Evolutionary conservation across 2,797 vertebrate species (phyloP).

Genomic region (Xiphophorus birchmanni): DNA sequence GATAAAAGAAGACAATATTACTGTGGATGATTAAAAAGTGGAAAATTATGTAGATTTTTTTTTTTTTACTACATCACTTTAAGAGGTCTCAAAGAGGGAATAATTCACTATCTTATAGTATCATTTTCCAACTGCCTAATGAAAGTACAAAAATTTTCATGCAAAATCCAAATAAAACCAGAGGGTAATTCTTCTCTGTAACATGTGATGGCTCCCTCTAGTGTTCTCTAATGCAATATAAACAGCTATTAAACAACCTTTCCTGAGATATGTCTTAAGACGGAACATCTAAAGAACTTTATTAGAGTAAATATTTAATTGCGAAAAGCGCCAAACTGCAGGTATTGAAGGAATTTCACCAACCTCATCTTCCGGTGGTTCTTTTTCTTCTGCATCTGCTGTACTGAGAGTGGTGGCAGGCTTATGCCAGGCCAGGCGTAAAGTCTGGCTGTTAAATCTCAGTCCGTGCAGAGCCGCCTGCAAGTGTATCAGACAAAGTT

Average conservation of each 20-base stretch:
- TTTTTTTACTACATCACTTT: conserved; percentile 6
- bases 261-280: neutral
- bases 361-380: conserved; percentile 96
- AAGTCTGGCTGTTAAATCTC: conserved; percentile 89
- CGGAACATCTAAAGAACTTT: neutral
- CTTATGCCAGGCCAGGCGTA: conserved; percentile 95
- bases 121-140: conserved; percentile 9
- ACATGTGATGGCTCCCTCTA: conserved; percentile 61
- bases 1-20: conserved; percentile 30
- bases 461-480: conserved; percentile 93
- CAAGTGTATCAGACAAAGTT: conserved; percentile 2
- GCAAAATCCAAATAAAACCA: neutral
- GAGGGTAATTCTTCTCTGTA: neutral
- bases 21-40: conserved; percentile 1
- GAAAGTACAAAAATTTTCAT: neutral
- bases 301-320: conserved; percentile 4
- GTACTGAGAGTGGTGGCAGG: conserved; percentile 77
- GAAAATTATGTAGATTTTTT: neutral
- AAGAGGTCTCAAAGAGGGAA: conserved; percentile 12
- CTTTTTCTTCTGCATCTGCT: conserved; percentile 87
- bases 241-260: neutral
- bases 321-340: neutral
- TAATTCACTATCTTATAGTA: conserved; percentile 6
- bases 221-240: conserved; percentile 40
- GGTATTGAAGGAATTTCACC: conserved; percentile 44